These are phyloP conservation scores for Tenthredo distinguenda DNA, from an alignment of 2,888 invertebrate genomes.

Conservation along the genomic window DNA sequence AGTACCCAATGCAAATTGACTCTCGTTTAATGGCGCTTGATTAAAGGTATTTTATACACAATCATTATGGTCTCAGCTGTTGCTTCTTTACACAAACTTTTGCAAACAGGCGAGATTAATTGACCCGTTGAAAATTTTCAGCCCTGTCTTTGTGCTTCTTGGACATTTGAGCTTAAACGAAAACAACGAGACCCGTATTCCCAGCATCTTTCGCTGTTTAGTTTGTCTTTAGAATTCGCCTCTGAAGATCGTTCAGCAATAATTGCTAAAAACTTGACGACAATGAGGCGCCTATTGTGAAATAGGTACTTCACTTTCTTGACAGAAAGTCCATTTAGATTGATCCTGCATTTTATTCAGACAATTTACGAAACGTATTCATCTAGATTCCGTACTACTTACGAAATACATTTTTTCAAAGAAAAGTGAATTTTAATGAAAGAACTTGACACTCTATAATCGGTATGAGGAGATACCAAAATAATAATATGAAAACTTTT, in stretches of 20 bases:
- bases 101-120: constrained; percentile 5
- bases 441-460: too few species aligned
- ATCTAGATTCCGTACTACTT: too few species aligned
- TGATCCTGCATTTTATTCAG: background rate
- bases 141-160: background rate
- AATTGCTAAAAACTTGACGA: background rate
- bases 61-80: constrained; percentile 38
- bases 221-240: background rate
- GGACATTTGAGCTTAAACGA: background rate
- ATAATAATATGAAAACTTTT: too few species aligned
- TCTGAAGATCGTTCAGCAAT: background rate
- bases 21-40: constrained; percentile 37
- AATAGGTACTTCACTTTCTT: background rate
- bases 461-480: too few species aligned
- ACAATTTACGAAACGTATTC: too few species aligned
- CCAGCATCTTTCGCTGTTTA: background rate
- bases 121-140: constrained; percentile 6
- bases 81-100: constrained; percentile 27
- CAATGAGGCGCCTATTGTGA: background rate
- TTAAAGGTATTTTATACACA: constrained; percentile 26
- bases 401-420: too few species aligned
- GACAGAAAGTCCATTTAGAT: background rate
- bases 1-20: constrained; percentile 36
- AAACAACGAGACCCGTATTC: background rate
- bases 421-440: too few species aligned